A percentile compares a stretch with the other conserved stretches of the same genome.
phyloP scores from a whole-genome alignment of 2,797 vertebrate genomes.

The Myoxocephalus aenaeus region DNA sequence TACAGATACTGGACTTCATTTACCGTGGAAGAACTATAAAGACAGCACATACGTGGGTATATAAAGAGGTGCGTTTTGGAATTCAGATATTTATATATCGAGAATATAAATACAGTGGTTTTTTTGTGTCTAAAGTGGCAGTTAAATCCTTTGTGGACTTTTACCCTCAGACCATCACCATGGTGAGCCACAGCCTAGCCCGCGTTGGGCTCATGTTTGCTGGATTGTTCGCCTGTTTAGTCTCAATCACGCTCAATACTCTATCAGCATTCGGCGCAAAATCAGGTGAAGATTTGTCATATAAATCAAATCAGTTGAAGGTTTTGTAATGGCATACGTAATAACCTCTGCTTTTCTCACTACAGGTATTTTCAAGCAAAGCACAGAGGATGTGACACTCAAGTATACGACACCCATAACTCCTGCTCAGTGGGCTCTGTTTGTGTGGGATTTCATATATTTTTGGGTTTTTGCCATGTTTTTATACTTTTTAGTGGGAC shows the following conservation, averaged over 20 bases:
- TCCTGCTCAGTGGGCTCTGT: constrained; percentile 70
- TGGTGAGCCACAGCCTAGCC: constrained; percentile 44
- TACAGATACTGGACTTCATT: not conserved
- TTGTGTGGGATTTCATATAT: constrained; percentile 75
- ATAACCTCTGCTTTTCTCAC: constrained; percentile 1
- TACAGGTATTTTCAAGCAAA: constrained; percentile 73
- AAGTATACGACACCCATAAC: constrained; percentile 72
- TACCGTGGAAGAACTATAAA: not conserved
- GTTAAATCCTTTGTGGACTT: constrained; percentile 28
- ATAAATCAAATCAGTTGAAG: not conserved
- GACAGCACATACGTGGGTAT: not conserved
- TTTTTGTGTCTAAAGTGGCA: not conserved
- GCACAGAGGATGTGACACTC: constrained; percentile 63
- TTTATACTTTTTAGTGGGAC: constrained; percentile 68
- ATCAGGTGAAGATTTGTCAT: constrained; percentile 63
- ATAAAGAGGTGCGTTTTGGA: not conserved
- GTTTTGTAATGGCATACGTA: not conserved
- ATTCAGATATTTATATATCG: not conserved
- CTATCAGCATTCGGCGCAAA: constrained; percentile 60
- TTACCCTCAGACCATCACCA: constrained; percentile 42
- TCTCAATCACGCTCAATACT: constrained; percentile 60
- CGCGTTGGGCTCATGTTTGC: constrained; percentile 67
- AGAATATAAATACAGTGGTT: not conserved
- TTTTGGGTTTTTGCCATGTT: constrained; percentile 72
- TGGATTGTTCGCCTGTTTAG: constrained; percentile 57